phyloP scores from a whole-genome alignment of 2,113 vertebrate species.

The Myodes glareolus region DNA sequence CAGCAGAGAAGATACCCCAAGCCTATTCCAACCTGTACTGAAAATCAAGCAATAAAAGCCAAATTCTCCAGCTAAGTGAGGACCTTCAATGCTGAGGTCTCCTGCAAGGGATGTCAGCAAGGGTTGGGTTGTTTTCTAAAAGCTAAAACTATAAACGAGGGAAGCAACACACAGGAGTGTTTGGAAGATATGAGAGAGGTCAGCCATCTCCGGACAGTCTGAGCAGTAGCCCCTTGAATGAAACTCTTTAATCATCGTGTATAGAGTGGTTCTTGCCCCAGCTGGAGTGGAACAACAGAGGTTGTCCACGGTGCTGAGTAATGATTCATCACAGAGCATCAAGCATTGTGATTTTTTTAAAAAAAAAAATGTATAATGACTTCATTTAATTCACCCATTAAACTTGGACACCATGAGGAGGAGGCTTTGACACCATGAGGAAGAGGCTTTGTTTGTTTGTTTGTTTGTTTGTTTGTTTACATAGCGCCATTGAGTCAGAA shows the following conservation, averaged over 20 bases:
- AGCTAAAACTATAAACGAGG: constrained; percentile 6
- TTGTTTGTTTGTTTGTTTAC: not conserved
- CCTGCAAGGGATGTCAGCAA: not conserved
- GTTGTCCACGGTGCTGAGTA: too few relatives aligned
- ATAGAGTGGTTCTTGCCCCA: not conserved
- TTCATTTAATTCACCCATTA: not conserved
- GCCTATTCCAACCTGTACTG: not conserved
- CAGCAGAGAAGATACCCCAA: not conserved
- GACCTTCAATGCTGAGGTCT: not conserved
- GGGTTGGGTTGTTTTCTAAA: not conserved
- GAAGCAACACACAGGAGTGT: not conserved
- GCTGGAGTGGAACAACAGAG: not conserved
- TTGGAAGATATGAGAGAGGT: not conserved
- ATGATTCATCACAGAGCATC: not conserved
- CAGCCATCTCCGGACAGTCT: not conserved
- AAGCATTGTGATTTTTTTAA: not conserved
- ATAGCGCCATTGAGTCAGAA: not conserved
- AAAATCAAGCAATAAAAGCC: constrained; percentile 50
- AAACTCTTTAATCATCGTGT: too few relatives aligned
- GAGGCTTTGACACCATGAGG: too few relatives aligned
- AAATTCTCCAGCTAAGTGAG: not conserved
- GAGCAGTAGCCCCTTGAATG: not conserved
- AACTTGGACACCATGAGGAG: not conserved
- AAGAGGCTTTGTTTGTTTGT: not conserved
- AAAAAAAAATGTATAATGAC: not conserved